Conservation (phyloP, 2,888 invertebrate species). For the Cantharis flavilabris region DNA sequence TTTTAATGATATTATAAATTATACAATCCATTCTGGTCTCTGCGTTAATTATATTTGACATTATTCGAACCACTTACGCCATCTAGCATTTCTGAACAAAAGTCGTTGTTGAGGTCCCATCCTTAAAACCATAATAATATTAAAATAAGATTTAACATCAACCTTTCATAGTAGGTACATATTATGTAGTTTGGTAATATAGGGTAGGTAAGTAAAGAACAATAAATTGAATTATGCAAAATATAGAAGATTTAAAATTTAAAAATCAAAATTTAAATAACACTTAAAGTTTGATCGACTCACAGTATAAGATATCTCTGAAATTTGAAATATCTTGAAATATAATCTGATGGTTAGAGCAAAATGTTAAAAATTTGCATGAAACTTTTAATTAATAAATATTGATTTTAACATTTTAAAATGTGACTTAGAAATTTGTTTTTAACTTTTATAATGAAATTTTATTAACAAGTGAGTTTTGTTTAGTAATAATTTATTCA, state of each 20-base stretch:
- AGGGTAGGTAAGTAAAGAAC: background rate
- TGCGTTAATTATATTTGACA: no score
- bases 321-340: background rate
- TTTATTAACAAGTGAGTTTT: background rate
- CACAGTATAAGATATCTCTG: background rate
- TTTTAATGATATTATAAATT: background rate
- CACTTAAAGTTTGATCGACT: background rate
- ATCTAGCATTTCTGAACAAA: background rate
- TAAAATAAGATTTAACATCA: no score
- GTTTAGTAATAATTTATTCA: background rate
- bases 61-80: background rate
- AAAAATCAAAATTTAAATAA: background rate
- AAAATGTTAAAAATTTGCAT: background rate
- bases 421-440: background rate
- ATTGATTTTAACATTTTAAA: background rate
- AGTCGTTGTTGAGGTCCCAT: background rate
- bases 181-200: background rate
- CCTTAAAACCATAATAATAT: no score
- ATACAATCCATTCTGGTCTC: no score
- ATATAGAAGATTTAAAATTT: background rate
- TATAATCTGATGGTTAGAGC: background rate
- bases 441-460: background rate
- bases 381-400: background rate
- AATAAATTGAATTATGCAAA: background rate
- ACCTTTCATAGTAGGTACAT: no score